Base-by-base conservation (phyloP, 2,797 vertebrate species). In the Steatocranus sp. region DNA sequence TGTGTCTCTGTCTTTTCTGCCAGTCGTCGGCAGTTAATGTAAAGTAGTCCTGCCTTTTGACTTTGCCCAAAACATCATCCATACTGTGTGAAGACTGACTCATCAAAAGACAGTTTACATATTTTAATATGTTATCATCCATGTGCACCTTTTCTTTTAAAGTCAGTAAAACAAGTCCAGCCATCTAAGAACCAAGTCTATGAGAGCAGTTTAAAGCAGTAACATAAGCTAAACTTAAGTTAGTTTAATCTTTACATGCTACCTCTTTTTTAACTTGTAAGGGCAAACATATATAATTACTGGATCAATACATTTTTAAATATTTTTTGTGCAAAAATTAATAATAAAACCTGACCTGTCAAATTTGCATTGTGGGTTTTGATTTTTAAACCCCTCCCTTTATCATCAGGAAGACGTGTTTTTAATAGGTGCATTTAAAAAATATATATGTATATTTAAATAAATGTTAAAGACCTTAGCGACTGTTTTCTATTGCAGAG, bases 1-100 rank as follows among this genome's bases (percentile, higher is more conserved):
- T 3, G 87, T 95, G 38, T 25, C 89, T 18, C 86, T 98, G 9
- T 95, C 94, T 0, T 99, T 97, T 94, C 87, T 98, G 61, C 96
- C 95, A 5, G 85, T 93, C 3, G 94, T 94, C 75, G 94, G 84
- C 6, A 91, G 86, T 49, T 90, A 61, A 90, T 87, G 15, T 78
- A 25, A 79, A 66, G 27, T 4, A 56, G 25, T 77, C 63, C 56
- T 12, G 25, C 14, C 25, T 23, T 43, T 15, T 54, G 51, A 41
- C 9, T 49, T 77, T 81, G 78, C 58, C 9, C n/a, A 68, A 63
- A 50, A 56, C 68, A 61, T 61, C 63, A 10, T 36, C 34, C 6
- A 4, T 8, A 18, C 18, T 30, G 14, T 76, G 73, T 58, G 6
- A 82, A 73, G 8, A 82, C 20, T 68, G 43, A 51, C 49, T 54